Evolutionary conservation across 2,888 invertebrate species (phyloP), one percentile per base, ranked within the genome.

Genomic region (Agapostemon virescens): DNA sequence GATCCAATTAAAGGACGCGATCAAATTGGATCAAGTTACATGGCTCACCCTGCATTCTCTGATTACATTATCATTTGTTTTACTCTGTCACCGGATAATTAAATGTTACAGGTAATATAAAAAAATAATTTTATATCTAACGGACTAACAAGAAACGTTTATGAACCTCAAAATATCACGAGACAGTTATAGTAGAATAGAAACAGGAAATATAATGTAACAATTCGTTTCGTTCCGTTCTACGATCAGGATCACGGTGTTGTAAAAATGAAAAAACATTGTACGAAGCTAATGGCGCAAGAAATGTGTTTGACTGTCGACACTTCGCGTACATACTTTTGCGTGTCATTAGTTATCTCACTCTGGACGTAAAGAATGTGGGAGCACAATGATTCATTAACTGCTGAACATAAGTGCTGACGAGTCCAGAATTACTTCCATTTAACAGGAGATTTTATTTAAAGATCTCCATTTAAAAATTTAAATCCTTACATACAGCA

Each of bases 41-140:
- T 36, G 36, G 36, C 33, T 63, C n/a, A 63, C 63, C 36, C 36
- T n/a, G 33, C 11, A n/a, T 36, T n/a, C 36, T 33, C 63, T 33
- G 63, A 63, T n/a, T 63, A 67, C 20, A 42, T 42, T 23, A 20
- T 30, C 66, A 20, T 26, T 17, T 61, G 30, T 61, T 61, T 61
- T 63, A 63, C 63, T 63, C 63, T 63, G 63, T 63, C 63, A 63
- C 63, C 63, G 63, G 63, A 63, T 63, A 13, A n/a, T 36, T 63
- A 63, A 63, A 63, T n/a, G 36, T 63, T 63, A 63, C 63, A 36
- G 63, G 13, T 63, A 63, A 36, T 36, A 63, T 63, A 63, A 63
- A 63, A 63, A 63, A 63, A 63, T 63, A 63, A 63, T 63, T 63
- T 63, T 52, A 72, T 38, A 52, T 20, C 33, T 66, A 63, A 63